phyloP scores from a whole-genome alignment of 2,797 vertebrate species.

The Mus minutoides region DNA sequence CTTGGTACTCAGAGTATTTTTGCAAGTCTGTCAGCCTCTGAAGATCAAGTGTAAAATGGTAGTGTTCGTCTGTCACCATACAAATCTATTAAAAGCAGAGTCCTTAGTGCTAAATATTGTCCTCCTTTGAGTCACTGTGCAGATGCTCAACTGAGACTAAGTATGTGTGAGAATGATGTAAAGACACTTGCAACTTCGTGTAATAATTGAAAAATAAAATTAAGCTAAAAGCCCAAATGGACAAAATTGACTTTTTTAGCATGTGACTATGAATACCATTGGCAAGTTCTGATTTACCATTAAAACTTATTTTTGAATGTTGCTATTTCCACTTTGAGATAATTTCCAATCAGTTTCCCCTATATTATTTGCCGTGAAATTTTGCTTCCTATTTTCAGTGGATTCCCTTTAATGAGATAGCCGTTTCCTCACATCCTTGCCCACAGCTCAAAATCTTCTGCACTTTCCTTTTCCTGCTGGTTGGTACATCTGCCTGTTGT shows the following conservation, averaged over 20 bases:
- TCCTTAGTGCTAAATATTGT: neutral
- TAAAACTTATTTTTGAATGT: constrained; percentile 32
- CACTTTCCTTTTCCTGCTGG: constrained; percentile 4
- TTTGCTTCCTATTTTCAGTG: constrained; percentile 7
- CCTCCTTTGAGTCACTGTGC: neutral
- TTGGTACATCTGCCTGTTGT: neutral
- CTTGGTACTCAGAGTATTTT: neutral
- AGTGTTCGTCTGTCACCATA: neutral
- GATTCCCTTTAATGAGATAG: constrained; percentile 16
- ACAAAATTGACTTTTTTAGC: neutral
- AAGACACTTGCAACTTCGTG: neutral
- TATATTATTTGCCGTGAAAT: neutral
- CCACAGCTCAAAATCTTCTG: constrained; percentile 19
- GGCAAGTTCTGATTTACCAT: neutral
- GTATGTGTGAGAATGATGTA: neutral
- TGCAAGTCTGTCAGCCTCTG: neutral
- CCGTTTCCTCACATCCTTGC: constrained; percentile 21
- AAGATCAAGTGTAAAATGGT: constrained; percentile 17
- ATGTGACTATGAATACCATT: neutral
- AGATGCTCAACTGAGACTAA: neutral
- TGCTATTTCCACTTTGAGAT: constrained; percentile 5
- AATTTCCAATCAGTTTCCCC: constrained; percentile 32
- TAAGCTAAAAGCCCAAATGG: neutral
- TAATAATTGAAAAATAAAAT: neutral
- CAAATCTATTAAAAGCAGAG: neutral